Base-by-base conservation (phyloP, 1,140 invertebrate species). In the Drosophila littoralis region DNA sequence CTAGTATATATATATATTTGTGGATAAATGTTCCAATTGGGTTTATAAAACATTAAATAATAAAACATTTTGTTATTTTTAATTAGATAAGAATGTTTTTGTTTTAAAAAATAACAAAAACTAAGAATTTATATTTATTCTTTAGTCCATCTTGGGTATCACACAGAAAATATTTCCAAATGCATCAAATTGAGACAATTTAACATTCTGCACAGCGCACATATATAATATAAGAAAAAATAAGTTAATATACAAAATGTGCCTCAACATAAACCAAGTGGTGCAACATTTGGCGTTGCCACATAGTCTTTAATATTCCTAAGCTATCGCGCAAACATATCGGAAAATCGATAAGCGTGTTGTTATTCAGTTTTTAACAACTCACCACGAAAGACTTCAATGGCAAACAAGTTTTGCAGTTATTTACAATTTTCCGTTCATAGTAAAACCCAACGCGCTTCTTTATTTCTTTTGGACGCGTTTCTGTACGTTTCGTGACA, bases 331-430 rank as follows among this genome's bases (percentile, higher is more conserved):
- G 28, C 5, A 15, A 33, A 46, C 7, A 32, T 54, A 55, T 70
- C 67, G 67, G 61, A 36, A 15, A 70, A 55, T 70, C 67, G 67
- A 70, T 70, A 55, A 7, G 51, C 50, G 4, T 70, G 42, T 70
- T 70, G 32, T 63, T 70, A 46, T 55, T 69, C 57, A 57, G 67
- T 69, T 61, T 13, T 38, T 64, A 35, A 71, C 57, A 74, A 74
- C 64, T 69, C 71, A 75, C 71, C 79, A 81, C 78, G 59, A 81
- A 81, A 81, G 78, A 81, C 79, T 81, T 81, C 79, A 81, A 81
- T 81, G 50, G 45, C 60, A 61, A 81, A 81, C 79, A 64, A 81
- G 78, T 81, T 81, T 63, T 77, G 76, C 70, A 82, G 79, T 82
- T 82, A 81, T 82, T 82, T 82, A 75, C 65, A 81, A 81, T 66